Base-by-base conservation (phyloP, 1,140 invertebrate genomes). In the Harlomillsia oculata region DNA sequence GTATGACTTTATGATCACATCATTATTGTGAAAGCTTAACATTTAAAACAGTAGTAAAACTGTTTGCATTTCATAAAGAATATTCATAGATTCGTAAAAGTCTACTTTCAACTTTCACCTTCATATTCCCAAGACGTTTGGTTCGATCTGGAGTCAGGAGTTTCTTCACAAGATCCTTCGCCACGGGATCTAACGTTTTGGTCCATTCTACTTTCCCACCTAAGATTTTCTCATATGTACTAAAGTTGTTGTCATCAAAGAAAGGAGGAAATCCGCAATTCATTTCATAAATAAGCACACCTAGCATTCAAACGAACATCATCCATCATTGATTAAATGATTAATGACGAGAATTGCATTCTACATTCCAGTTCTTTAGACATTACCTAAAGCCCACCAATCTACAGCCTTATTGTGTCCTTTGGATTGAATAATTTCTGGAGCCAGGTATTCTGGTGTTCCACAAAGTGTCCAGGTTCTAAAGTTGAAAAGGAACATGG, bases 381-480 rank as follows among this genome's bases (percentile, higher is more conserved):
- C 39, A 32, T 71, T 69, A 86, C 84, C 93, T 67, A 97, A 76
- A 9, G 93, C 91, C 94, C 94, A 97, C 89, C 90, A 97, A 69
- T 97, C 94, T 0, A 97, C 94, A 8, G 90, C 90, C 72, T 90
- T 94, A 69, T 97, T 97, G 72, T 97, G 92, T 34, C 94, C 94
- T 77, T 94, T 94, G 62, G 87, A 90, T 70, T 93, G 89, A 58
- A 97, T 95, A 59, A 97, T 97, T 75, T 99, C 95, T 8, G 95
- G 95, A 37, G 94, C 94, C 23, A 61, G 45, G 40, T 61, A 65
- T 71, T 99, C 96, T 16, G 96, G 96, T 13, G 97, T 99, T 40
- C 96, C 96, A 76, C 97, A 99, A 14, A 99, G 75, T 23, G 97
- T 99, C 96, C 95, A 99, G 73, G 96, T 99, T 72, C 96, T 82